Evolutionary conservation across 2,888 invertebrate genomes (phyloP).

Genomic region (Drosophila buzzatii): DNA sequence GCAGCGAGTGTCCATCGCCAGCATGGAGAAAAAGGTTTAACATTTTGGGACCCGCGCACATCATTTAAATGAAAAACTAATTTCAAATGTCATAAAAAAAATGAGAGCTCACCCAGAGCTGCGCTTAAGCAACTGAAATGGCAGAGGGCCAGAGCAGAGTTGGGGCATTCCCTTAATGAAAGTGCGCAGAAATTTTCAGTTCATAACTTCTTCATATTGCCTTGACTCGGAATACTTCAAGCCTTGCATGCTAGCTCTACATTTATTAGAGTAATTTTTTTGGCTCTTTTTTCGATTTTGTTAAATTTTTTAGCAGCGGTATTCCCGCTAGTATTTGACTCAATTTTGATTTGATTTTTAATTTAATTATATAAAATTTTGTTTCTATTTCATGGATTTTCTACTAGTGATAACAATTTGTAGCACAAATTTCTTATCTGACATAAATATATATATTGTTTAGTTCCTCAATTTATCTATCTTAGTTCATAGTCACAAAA

Average conservation of each 20-base stretch:
- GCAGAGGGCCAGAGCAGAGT: not conserved
- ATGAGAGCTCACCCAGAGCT: conserved; percentile 19
- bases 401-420: not conserved
- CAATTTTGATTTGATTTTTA: not conserved
- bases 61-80: conserved; percentile 67
- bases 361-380: not conserved
- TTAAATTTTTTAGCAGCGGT: not conserved
- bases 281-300: not conserved
- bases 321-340: not conserved
- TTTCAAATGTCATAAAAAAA: conserved; percentile 63
- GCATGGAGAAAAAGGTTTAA: conserved; percentile 54
- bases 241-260: not conserved
- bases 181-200: conserved; percentile 15
- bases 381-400: no score
- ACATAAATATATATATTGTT: not conserved
- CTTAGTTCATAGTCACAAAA: not conserved
- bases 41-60: conserved; percentile 40
- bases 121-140: conserved; percentile 32
- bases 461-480: not conserved
- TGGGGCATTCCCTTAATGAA: conserved; percentile 11
- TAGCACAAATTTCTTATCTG: no score
- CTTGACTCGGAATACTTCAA: conserved; percentile 1
- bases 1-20: not conserved
- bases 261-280: not conserved
- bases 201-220: conserved; percentile 41